A percentile compares a stretch with the other conserved stretches of the same genome.
phyloP scores from a whole-genome alignment of 2,888 invertebrate species.

The Lochmaea capreae region DNA sequence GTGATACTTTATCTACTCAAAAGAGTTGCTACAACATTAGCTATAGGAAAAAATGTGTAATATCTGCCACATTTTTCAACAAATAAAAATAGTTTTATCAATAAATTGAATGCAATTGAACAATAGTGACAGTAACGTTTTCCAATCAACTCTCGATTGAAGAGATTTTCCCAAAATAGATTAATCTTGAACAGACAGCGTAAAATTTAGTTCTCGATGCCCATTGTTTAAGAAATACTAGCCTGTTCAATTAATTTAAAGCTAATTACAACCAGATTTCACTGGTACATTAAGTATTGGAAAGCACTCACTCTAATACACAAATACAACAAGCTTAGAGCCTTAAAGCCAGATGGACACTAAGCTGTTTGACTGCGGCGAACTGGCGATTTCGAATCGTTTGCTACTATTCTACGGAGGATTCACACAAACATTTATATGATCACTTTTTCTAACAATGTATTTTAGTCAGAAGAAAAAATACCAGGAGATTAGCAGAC shows the following conservation, averaged over 20 bases:
- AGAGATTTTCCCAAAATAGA: no score
- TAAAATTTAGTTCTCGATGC: neutral
- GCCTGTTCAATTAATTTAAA: neutral
- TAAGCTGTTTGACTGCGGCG: conserved; percentile 22
- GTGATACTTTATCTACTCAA: no score
- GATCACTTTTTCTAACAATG: neutral
- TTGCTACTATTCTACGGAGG: conserved; percentile 7
- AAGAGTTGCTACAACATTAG: no score
- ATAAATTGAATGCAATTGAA: no score
- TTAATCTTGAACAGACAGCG: no score
- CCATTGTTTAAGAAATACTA: conserved; percentile 9
- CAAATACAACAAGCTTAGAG: conserved; percentile 20
- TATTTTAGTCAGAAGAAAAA: neutral
- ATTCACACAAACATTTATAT: neutral
- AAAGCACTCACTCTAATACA: conserved; percentile 24
- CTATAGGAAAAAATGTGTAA: no score
- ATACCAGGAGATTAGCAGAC: no score
- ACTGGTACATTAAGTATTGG: conserved; percentile 17
- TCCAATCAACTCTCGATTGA: no score
- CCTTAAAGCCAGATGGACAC: conserved; percentile 23
- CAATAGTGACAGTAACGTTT: no score
- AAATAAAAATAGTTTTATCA: no score
- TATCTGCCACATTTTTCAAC: no score
- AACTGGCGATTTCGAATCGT: conserved; percentile 16
- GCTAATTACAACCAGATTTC: conserved; percentile 9